Evolutionary conservation across 2,888 invertebrate species (phyloP), one percentile per base, ranked within the genome.

Genomic region (Pollenia amentaria): DNA sequence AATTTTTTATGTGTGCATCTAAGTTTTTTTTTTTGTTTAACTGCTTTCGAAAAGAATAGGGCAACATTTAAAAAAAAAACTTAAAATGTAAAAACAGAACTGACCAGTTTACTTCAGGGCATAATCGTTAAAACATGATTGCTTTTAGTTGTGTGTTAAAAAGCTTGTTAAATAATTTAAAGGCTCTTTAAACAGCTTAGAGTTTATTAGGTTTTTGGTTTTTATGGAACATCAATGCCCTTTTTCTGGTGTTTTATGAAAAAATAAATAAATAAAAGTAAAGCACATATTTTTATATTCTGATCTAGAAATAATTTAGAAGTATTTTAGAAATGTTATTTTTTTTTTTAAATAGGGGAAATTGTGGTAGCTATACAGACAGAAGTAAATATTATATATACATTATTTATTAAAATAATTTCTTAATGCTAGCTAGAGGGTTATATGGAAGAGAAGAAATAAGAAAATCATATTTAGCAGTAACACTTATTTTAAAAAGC

Each of bases 61-160:
- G 18, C 12, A 55, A 21, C 18, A 55, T 21, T 21, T 12, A 21
- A 10, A 53, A 16, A 40, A 38, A 69, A 38, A 51, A 10, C 29
- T 40, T 46, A 46, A n/a, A 44, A 67, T 48, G 21, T 6, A 18
- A 48, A 40, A 8, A 64, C 14, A 64, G 42, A 55, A 77, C 14
- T 64, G 12, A 53, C 53, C 65, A 65, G 29, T 53, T 65, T 29
- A 40, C 18, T 64, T 53, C n/a, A 44, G 42, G 64, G n/a, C 14
- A 62, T 18, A 18, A 75, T 62, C 11, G 14, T 55, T 42, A 53
- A 42, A 65, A 29, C 10, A 51, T 51, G 40, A 51, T 18, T 65
- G 64, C 21, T 65, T 77, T 57, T 46, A 57, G 72, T 73, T 73
- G 72, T 73, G 57, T 60, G 57, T 57, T 73, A 44, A 73, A 57